Evolutionary conservation across 2,888 invertebrate genomes (phyloP), one percentile per base, ranked within the genome.

Genomic region (Macropis europaea): DNA sequence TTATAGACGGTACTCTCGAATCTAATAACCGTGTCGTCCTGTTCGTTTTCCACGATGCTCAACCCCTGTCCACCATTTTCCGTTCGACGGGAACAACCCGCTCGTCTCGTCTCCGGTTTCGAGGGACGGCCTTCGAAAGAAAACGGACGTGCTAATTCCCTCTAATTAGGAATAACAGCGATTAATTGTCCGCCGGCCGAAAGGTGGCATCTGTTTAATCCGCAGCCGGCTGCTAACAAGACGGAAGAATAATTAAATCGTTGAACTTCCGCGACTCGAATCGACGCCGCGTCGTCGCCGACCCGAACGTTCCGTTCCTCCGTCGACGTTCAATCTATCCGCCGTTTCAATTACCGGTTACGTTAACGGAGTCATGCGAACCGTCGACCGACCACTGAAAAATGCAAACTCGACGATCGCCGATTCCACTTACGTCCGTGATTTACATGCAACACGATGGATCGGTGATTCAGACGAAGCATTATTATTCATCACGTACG

Each of bases 151-250:
- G 63, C 78, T 63, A 76, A 71, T 78, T 69, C 61, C 45, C 62
- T 63, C 62, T 57, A 69, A 75, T 80, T 80, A 80, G 70, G 67
- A 75, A 70, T 77, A 77, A 72, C 66, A 62, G 54, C 75, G 66
- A 77, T 80, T 75, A 77, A 80, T 79, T 77, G 72, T 77, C 80
- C 43, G 43, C 26, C 6, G 22, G 42, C n/a, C n/a, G 34, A 38
- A 36, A 61, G 45, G 45, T 59, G 64, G 59, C 54, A 50, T 75
- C 68, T 48, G 73, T 68, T 80, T 74, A 69, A 77, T 54, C 48
- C 59, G 42, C 52, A 48, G 22, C 40, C 30, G 54, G 30, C 52
- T n/a, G n/a, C n/a, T 50, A 47, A 69, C 66, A 47, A 38, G 63
- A 52, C 40, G 38, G 50, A 48, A 54, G 67, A 64, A 80, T 70